These are phyloP conservation scores for Plebejus melissa DNA, from an alignment of 2,888 invertebrate genomes.

Conservation along the genomic window DNA sequence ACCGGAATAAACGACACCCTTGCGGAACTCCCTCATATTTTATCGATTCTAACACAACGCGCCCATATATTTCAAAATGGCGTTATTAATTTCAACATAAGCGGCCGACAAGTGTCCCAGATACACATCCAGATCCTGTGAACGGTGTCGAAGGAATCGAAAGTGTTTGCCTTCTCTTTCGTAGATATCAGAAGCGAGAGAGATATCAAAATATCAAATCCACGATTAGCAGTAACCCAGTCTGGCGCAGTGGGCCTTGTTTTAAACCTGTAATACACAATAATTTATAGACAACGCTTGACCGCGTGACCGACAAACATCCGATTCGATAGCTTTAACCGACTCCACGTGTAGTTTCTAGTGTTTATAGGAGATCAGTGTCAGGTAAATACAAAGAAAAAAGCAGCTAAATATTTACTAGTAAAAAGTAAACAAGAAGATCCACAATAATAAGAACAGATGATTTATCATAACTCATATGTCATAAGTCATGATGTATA, in stretches of 20 bases:
- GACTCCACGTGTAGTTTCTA: not conserved
- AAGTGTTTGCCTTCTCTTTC: not conserved
- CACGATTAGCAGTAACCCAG: not conserved
- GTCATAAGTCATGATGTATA: too few relatives aligned
- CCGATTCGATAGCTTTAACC: conserved; percentile 23
- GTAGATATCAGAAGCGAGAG: not conserved
- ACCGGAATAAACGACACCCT: not conserved
- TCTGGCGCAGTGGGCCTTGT: not conserved
- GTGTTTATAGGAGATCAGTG: not conserved
- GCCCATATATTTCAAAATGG: not conserved
- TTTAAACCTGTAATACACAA: conserved; percentile 11
- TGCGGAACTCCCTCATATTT: not conserved
- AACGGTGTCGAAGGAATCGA: conserved; percentile 9
- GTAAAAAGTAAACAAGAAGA: too few relatives aligned
- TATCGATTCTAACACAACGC: not conserved
- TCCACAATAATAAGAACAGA: too few relatives aligned
- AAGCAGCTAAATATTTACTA: too few relatives aligned
- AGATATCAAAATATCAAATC: not conserved
- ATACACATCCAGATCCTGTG: conserved; percentile 14
- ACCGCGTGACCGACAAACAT: conserved; percentile 54
- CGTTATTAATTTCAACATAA: conserved; percentile 12
- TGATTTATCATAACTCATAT: too few relatives aligned
- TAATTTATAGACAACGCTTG: conserved; percentile 39
- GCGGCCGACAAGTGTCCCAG: conserved; percentile 8
- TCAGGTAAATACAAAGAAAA: not conserved